These are phyloP conservation scores for Melanotaenia trifasciata DNA, from an alignment of 2,797 vertebrate genomes.

Conservation along the genomic window DNA sequence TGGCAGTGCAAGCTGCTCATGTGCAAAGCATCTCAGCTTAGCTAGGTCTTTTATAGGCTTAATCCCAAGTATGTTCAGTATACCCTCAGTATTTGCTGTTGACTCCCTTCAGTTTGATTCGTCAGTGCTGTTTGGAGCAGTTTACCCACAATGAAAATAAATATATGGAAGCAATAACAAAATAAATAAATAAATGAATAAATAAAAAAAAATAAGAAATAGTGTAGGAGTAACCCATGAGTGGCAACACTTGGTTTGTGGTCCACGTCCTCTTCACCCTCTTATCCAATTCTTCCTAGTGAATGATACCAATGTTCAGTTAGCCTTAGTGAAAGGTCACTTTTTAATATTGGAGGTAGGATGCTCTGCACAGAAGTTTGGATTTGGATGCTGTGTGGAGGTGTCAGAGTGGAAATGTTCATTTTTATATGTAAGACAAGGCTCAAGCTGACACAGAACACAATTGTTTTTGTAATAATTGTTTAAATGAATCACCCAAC, in stretches of 20 bases:
- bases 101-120: slow-evolving; percentile 49
- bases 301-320: background rate
- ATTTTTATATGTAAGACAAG: slow-evolving; percentile 58
- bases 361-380: slow-evolving; percentile 25
- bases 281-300: slow-evolving; percentile 2
- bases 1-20: slow-evolving; percentile 46
- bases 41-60: slow-evolving; percentile 45
- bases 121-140: slow-evolving; percentile 30
- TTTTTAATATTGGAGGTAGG: slow-evolving; percentile 7
- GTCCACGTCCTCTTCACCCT: background rate
- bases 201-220: background rate
- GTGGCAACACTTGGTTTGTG: slow-evolving; percentile 2
- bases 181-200: background rate
- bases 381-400: slow-evolving; percentile 42
- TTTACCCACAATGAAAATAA: slow-evolving; percentile 17
- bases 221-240: background rate
- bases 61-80: slow-evolving; percentile 44
- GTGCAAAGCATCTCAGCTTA: slow-evolving; percentile 58
- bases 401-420: slow-evolving; percentile 51
- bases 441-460: slow-evolving; percentile 49
- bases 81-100: slow-evolving; percentile 47
- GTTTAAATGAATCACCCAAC: slow-evolving; percentile 55
- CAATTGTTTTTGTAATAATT: slow-evolving; percentile 52
- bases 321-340: too few relatives aligned
- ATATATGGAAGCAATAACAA: background rate